Percentiles rank a stretch among this genome's conserved stretches.
These are phyloP conservation scores for Poecilia latipinna DNA, from an alignment of 2,113 vertebrate species.

Conservation along the genomic window DNA sequence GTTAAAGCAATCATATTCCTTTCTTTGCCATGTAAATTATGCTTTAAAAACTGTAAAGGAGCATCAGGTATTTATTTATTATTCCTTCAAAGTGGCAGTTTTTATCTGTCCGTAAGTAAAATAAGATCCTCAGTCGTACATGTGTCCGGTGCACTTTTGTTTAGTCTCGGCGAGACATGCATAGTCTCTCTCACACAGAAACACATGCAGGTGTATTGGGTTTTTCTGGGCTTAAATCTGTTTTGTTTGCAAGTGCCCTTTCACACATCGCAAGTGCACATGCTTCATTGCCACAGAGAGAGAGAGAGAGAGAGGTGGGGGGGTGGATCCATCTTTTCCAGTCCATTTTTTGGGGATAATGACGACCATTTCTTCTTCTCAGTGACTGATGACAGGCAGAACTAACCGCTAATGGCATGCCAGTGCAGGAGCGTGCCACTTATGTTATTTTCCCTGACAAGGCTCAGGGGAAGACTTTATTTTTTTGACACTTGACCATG, in stretches of 20 bases:
- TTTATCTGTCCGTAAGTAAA: neutral
- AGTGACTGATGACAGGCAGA: constrained; percentile 94
- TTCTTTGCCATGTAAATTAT: neutral
- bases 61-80: neutral
- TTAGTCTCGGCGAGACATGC: constrained; percentile 2
- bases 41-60: neutral
- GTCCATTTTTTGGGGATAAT: constrained; percentile 87
- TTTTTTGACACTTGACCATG: constrained; percentile 99
- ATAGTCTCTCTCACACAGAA: neutral
- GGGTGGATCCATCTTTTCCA: constrained; percentile 72
- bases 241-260: constrained; percentile 49
- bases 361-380: constrained; percentile 88
- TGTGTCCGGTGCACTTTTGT: neutral
- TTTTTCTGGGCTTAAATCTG: constrained; percentile 46
- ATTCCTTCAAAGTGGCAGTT: neutral
- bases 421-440: constrained; percentile 92
- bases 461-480: constrained; percentile 97
- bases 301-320: constrained; percentile 44
- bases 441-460: constrained; percentile 97
- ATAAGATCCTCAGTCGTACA: neutral
- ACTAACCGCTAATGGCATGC: constrained; percentile 95
- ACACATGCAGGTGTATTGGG: constrained; percentile 28
- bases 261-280: constrained; percentile 55
- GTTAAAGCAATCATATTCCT: neutral
- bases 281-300: constrained; percentile 72